Evolutionary conservation across 2,888 invertebrate species (phyloP).

Genomic region (Hyposoter didymator): DNA sequence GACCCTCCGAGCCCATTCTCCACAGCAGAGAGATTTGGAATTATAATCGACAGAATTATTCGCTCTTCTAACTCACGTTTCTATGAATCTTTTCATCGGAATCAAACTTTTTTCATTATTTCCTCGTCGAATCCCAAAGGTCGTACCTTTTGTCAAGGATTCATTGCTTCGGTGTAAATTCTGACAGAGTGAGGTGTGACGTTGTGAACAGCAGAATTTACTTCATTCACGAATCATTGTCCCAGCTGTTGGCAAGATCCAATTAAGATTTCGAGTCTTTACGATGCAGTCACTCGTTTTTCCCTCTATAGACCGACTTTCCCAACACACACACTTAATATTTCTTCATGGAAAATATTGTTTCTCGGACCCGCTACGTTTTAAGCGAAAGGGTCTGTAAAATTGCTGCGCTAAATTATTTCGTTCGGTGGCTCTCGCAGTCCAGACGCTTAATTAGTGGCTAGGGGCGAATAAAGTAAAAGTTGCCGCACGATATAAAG

Average conservation of each 20-base stretch:
- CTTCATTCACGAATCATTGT: neutral
- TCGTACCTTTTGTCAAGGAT: neutral
- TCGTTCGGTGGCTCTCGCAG: conserved; percentile 42
- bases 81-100: neutral
- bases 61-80: conserved; percentile 9
- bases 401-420: conserved; percentile 46
- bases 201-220: neutral
- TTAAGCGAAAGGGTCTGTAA: conserved; percentile 29
- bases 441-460: conserved; percentile 74
- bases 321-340: neutral
- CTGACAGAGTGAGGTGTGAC: neutral
- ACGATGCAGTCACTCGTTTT: neutral
- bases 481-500: conserved; percentile 46
- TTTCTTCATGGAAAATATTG: neutral
- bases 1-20: conserved; percentile 40
- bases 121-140: neutral
- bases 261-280: neutral
- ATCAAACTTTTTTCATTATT: conserved; percentile 17
- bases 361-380: neutral
- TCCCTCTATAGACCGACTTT: neutral
- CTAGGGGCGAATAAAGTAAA: conserved; percentile 75
- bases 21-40: conserved; percentile 30
- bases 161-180: neutral
- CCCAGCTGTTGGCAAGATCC: neutral
- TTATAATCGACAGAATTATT: conserved; percentile 56